Evolutionary conservation across 2,888 invertebrate genomes (phyloP), one percentile per base, ranked within the genome.

Genomic region (Halocaridina rubra): DNA sequence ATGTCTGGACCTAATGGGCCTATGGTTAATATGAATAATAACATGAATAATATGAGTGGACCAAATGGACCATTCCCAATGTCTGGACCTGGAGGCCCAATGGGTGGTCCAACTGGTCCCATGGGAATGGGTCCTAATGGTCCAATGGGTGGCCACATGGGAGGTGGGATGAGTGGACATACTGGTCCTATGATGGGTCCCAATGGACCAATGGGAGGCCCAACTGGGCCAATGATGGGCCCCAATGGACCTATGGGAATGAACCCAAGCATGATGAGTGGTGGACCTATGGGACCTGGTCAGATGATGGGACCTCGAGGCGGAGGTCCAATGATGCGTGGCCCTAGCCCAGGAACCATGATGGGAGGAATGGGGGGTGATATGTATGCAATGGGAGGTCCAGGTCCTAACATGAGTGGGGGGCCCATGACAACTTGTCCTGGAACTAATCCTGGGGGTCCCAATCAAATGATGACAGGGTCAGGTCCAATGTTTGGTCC

Each of bases 21-120:
- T 30, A 85, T 82, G 81, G 86, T 82, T 33, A 84, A 81, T 71
- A 80, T 81, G 67, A 74, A 24, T 39, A 85, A 84, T 72, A 88
- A 85, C 84, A 87, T 87, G 80, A 89, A 89, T 61, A 89, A 89
- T 64, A 89, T 88, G 79, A 86, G 80, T 79, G 88, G 88, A 29
- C 87, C 81, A 39, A 89, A 86, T 67, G 82, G 82, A 61, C 86
- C 75, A 27, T 86, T 80, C 74, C 87, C 87, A n/a, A 89, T 90
- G 89, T 88, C 89, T 76, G 89, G 89, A 10, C 86, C 89, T 39
- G 88, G 89, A 84, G 89, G 89, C 7, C 89, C 89, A 10, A 89
- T 89, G 89, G 85, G 88, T 61, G 88, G 88, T 74, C 92, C 92
- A 92, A 91, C 92, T 89, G 92, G 92, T n/a, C 91, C 92, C 7